A percentile compares a stretch with the other conserved stretches of the same genome.
phyloP scores from a whole-genome alignment of 2,113 vertebrate species.

The Phoenicopterus ruber region DNA sequence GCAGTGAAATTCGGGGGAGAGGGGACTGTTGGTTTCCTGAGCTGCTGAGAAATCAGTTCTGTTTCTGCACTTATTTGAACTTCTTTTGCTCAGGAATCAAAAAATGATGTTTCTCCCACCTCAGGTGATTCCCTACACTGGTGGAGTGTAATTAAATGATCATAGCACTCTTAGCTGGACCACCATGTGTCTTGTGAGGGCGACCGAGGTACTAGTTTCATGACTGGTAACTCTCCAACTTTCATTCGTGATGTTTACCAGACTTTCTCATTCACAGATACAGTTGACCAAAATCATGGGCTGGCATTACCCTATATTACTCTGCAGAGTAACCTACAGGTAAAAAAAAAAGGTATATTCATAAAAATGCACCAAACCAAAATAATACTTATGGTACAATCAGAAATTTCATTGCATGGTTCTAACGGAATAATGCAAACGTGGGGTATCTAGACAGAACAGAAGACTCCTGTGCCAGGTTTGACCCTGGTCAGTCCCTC shows the following conservation, averaged over 20 bases:
- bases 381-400: background rate
- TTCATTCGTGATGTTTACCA: background rate
- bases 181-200: fast-evolving
- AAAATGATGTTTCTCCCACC: fast-evolving
- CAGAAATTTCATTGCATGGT: fast-evolving
- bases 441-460: background rate
- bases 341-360: background rate
- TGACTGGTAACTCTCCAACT: background rate
- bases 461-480: fast-evolving
- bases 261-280: background rate
- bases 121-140: fast-evolving
- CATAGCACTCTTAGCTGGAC: background rate
- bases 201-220: fast-evolving
- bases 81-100: background rate
- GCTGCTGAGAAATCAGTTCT: background rate
- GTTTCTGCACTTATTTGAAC: background rate
- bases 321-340: background rate
- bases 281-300: background rate
- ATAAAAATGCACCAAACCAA: too few species aligned
- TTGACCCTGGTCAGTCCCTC: background rate
- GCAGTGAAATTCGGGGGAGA: background rate
- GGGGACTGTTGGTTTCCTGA: background rate
- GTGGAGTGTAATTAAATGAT: fast-evolving
- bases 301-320: background rate
- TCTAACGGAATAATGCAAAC: background rate